Evolutionary conservation across 1,140 invertebrate genomes (phyloP).

Genomic region (Macrosteles quadrilineatus): DNA sequence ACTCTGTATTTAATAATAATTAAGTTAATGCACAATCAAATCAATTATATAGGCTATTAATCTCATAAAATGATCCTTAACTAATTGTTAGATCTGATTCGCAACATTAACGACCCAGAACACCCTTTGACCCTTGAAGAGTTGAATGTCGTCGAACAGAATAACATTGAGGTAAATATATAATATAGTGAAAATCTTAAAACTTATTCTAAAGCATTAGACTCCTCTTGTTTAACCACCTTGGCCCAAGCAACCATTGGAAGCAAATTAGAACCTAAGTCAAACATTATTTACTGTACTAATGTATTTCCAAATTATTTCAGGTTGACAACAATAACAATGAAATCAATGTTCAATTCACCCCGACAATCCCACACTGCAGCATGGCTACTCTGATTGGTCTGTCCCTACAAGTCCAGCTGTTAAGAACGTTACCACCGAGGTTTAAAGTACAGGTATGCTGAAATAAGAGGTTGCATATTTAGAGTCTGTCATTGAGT

Average conservation of each 20-base stretch:
- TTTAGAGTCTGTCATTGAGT: too few relatives aligned
- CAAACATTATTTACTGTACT: too few relatives aligned
- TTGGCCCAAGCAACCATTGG: too few relatives aligned
- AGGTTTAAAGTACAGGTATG: constrained; percentile 66
- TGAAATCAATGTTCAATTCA: constrained; percentile 78
- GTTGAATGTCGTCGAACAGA: constrained; percentile 89
- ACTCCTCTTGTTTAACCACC: too few relatives aligned
- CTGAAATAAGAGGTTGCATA: constrained; percentile 58
- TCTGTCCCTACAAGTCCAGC: constrained; percentile 81
- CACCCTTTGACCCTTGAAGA: constrained; percentile 97
- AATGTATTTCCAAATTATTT: too few relatives aligned
- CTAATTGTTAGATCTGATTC: constrained; percentile 72
- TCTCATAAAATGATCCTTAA: neutral
- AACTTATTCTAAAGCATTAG: too few relatives aligned
- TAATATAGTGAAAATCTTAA: too few relatives aligned
- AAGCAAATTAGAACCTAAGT: too few relatives aligned
- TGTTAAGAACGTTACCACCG: constrained; percentile 82
- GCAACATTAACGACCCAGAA: constrained; percentile 97
- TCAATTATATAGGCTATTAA: too few relatives aligned
- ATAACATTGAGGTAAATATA: constrained; percentile 72
- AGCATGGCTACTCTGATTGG: constrained; percentile 99
- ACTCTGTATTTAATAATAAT: too few relatives aligned
- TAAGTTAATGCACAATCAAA: too few relatives aligned
- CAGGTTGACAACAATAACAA: constrained; percentile 71
- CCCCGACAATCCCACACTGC: constrained; percentile 98